Evolutionary conservation across 64 coral and sea anemone genomes (phyloP).

Genomic region (Actinia equina): DNA sequence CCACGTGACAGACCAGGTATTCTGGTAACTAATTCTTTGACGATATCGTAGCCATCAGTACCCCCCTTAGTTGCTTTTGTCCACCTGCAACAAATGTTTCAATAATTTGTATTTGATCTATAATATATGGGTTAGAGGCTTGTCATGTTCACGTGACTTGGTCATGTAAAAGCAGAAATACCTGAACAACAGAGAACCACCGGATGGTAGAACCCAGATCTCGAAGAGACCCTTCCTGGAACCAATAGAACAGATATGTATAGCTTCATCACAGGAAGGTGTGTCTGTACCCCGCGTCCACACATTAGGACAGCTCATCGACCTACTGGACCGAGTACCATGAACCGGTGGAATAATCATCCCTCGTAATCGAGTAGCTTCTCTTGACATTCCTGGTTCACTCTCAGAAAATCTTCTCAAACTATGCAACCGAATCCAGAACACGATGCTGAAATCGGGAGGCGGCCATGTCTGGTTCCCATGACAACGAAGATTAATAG

Average conservation of each 20-base stretch:
- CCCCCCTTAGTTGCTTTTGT: slow-evolving; percentile 47
- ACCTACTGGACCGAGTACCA: neutral
- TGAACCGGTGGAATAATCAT: neutral
- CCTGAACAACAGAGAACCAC: slow-evolving; percentile 38
- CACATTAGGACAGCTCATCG: neutral
- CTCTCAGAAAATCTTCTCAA: neutral
- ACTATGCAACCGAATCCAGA: slow-evolving; percentile 49
- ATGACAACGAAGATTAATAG: slow-evolving; percentile 46
- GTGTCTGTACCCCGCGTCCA: neutral
- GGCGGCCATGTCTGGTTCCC: slow-evolving; percentile 28
- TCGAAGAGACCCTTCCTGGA: slow-evolving; percentile 51
- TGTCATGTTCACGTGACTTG: too few species aligned
- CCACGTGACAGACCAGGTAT: slow-evolving; percentile 27
- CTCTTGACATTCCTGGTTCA: neutral
- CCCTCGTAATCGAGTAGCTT: neutral
- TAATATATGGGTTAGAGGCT: too few species aligned
- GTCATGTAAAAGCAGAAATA: neutral
- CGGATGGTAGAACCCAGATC: slow-evolving; percentile 32
- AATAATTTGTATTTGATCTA: too few species aligned
- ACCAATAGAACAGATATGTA: slow-evolving; percentile 62
- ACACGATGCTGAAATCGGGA: slow-evolving; percentile 39
- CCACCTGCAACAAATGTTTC: slow-evolving; percentile 28
- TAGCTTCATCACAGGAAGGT: neutral
- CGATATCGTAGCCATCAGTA: slow-evolving; percentile 12
- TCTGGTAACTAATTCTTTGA: slow-evolving; percentile 38